Evolutionary conservation across 2,113 vertebrate genomes (phyloP), one percentile per base, ranked within the genome.

Genomic region (Oncorhynchus mykiss): DNA sequence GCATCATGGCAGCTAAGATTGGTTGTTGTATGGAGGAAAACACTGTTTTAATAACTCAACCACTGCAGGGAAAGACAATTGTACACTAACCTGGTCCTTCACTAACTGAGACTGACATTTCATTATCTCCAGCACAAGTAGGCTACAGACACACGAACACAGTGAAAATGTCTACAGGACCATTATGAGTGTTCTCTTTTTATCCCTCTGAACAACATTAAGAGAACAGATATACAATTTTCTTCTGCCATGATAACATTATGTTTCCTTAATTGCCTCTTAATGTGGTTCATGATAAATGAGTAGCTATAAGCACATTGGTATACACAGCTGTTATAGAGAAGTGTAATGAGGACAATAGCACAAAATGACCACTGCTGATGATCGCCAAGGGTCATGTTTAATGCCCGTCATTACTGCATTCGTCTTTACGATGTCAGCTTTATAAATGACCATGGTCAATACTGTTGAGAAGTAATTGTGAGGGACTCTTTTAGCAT

Each of bases 351-450:
- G 1, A 71, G 78, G 67, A 76, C 16, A 48, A 71, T 51, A 14
- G 69, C 68, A 1, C 3, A 54, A 45, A 22, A 2, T 27, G 65
- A 74, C 64, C 45, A 9, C 27, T 1, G 39, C 57, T 14, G 73
- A 16, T 39, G 2, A 60, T 48, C 2, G 69, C 74, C 71, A 4
- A 75, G 84, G 85, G 87, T 83, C 83, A 83, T 64, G 78, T 62
- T 62, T 77, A 79, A 86, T 54, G 51, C 12, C 49, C 14, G 14
- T 88, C 81, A 82, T 45, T n/a, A 62, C 85, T 84, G 84, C 75
- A 72, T 89, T 87, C 82, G 82, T 73, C 70, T n/a, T 18, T 18
- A 54, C 16, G 3, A 18, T 18, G 16, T 54, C 16, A 54, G 18
- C 12, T 54, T 54, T 5, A 16, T 14, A 54, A 54, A 54, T 18